Evolutionary conservation across 2,797 vertebrate species (phyloP).

Genomic region (Pyrocephalus nanus): DNA sequence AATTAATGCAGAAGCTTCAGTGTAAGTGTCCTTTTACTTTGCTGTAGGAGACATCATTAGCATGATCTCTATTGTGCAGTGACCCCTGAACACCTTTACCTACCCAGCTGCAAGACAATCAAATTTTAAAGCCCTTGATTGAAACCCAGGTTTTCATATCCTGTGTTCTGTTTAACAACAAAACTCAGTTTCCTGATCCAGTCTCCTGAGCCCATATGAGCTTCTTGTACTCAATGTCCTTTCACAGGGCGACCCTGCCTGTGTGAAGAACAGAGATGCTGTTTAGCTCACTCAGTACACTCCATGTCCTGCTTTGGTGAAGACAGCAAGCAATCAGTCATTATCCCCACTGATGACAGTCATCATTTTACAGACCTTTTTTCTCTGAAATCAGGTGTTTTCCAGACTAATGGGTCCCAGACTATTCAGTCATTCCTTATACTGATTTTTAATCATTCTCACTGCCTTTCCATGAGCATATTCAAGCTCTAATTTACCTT

Average conservation of each 20-base stretch:
- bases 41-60: neutral
- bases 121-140: neutral
- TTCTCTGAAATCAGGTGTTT: neutral
- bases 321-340: neutral
- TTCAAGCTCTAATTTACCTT: neutral
- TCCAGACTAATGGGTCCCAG: neutral
- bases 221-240: neutral
- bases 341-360: neutral
- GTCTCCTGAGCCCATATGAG: neutral
- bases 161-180: neutral
- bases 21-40: neutral
- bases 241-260: neutral
- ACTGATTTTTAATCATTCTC: neutral
- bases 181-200: neutral
- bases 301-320: neutral
- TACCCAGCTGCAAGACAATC: neutral
- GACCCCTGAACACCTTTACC: neutral
- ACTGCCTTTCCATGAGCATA: neutral
- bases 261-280: neutral
- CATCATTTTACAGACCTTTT: neutral
- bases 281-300: neutral
- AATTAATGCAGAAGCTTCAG: neutral
- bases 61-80: neutral
- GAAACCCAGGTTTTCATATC: neutral
- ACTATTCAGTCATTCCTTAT: neutral